Percentiles rank a stretch among this genome's conserved stretches.
Evolutionary conservation across 1,140 invertebrate genomes (phyloP).

Genomic region (Chlorops oryzae): DNA sequence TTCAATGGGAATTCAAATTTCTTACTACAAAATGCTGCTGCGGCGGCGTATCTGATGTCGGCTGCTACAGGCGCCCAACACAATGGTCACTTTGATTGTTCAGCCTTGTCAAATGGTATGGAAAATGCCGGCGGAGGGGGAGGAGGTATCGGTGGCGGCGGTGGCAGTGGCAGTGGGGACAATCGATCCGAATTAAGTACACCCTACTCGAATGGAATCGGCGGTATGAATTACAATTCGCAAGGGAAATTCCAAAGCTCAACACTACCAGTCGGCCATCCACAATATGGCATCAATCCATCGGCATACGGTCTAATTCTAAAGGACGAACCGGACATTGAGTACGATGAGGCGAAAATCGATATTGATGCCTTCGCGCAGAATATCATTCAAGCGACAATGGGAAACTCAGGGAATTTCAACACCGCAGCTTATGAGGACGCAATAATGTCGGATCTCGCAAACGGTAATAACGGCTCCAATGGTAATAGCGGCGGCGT

Average conservation of each 20-base stretch:
- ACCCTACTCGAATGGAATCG: slow-evolving; percentile 33
- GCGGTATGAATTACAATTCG: slow-evolving; percentile 23
- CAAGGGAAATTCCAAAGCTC: slow-evolving; percentile 17
- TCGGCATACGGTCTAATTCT: slow-evolving; percentile 69
- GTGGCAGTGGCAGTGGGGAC: slow-evolving; percentile 4
- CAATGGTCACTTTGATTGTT: not conserved
- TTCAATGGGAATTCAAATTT: slow-evolving; percentile 63
- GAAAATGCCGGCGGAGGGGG: not conserved
- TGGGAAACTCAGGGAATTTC: slow-evolving; percentile 55
- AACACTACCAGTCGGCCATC: slow-evolving; percentile 57
- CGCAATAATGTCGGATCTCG: slow-evolving; percentile 75
- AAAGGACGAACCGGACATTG: slow-evolving; percentile 71
- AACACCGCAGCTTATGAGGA: slow-evolving; percentile 64
- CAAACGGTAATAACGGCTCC: slow-evolving; percentile 51
- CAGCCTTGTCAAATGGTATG: too few species aligned
- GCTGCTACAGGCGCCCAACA: slow-evolving; percentile 17
- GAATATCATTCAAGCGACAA: slow-evolving; percentile 44
- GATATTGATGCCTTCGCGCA: slow-evolving; percentile 52
- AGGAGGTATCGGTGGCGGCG: slow-evolving; percentile 6
- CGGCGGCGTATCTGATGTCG: slow-evolving; percentile 40
- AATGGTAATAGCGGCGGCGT: slow-evolving; percentile 51
- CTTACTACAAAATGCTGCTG: slow-evolving; percentile 48
- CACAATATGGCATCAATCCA: slow-evolving; percentile 66
- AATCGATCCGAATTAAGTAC: slow-evolving; percentile 18
- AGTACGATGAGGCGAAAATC: slow-evolving; percentile 64